Evolutionary conservation across 2,113 vertebrate genomes (phyloP), one percentile per base, ranked within the genome.

Genomic region (Leptocoma aspasia): DNA sequence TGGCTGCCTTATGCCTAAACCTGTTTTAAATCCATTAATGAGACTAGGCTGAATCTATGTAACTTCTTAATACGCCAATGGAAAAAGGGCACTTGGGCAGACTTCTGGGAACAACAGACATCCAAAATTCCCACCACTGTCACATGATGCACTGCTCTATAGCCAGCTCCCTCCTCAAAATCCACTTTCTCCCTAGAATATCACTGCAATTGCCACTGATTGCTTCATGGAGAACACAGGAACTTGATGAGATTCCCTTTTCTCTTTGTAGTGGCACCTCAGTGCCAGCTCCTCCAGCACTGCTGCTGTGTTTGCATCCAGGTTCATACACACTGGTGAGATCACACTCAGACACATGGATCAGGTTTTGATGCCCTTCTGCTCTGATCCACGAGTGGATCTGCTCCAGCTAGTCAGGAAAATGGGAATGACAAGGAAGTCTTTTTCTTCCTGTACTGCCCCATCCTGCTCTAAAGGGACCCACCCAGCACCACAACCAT

Each of bases 21-120:
- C 85, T 90, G 68, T 47, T 96, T 94, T 83, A 92, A 94, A 93
- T 78, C 85, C 79, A 60, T 73, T 92, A 82, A 96, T 41, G 68
- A 88, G 95, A 92, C 47, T 28, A 92, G 68, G 90, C 64, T 2
- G 78, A 73, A 33, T 49, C 87, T 82, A 35, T 27, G 3, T 54
- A 94, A 77, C 52, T 90, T 86, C 76, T 90, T 41, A 91, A 88
- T 76, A 59, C 4, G 10, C 52, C 1, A 11, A 15, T 86, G 82
- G 75, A 81, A 95, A 88, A 90, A 82, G 56, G 85, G 71, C 66
- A 80, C 39, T 92, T 24, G 45, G 63, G 54, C 26, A 4, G 39
- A 63, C 72, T 88, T 92, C 94, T 7, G 23, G 45, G 63, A 95
- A 70, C 1, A 35, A 47, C 6, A 82, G 47, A 61, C 35, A 87